Conservation (phyloP, 2,113 vertebrate species). For the Oostethus manadensis region DNA sequence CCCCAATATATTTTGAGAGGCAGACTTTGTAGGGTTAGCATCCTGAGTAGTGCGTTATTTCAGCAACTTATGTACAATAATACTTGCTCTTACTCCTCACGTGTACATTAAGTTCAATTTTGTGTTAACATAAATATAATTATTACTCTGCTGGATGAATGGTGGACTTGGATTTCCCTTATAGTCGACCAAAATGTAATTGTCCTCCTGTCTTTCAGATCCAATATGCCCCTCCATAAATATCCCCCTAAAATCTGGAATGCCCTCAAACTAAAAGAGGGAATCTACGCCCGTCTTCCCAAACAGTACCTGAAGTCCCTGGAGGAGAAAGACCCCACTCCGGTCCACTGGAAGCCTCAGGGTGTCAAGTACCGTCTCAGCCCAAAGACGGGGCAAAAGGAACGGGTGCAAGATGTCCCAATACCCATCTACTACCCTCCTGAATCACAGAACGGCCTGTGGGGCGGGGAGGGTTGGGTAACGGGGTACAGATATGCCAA, state of each 20-base stretch:
- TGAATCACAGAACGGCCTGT: slow-evolving; percentile 79
- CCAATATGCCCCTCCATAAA: slow-evolving; percentile 81
- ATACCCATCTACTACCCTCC: slow-evolving; percentile 78
- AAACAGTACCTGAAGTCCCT: slow-evolving; percentile 79
- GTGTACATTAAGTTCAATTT: too few species aligned
- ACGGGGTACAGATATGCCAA: slow-evolving; percentile 79
- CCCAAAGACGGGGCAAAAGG: slow-evolving; percentile 73
- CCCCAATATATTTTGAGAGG: not conserved
- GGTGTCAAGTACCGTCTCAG: slow-evolving; percentile 69
- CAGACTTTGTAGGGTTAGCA: too few species aligned
- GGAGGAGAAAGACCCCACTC: slow-evolving; percentile 58
- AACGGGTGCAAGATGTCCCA: slow-evolving; percentile 86
- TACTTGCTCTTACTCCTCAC: too few species aligned
- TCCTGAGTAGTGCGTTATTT: too few species aligned
- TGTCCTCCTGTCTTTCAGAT: slow-evolving; percentile 14
- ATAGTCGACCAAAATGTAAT: too few species aligned
- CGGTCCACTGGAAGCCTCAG: slow-evolving; percentile 84
- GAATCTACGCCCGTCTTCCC: slow-evolving; percentile 83
- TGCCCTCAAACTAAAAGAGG: slow-evolving; percentile 74
- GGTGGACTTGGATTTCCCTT: too few species aligned
- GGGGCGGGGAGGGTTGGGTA: slow-evolving; percentile 92
- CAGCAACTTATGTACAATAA: too few species aligned
- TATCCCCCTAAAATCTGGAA: slow-evolving; percentile 79
- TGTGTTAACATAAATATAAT: too few species aligned
- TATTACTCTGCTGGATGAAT: too few species aligned